Evolutionary conservation across 2,113 vertebrate species (phyloP).

Genomic region (Hemichromis elongatus): DNA sequence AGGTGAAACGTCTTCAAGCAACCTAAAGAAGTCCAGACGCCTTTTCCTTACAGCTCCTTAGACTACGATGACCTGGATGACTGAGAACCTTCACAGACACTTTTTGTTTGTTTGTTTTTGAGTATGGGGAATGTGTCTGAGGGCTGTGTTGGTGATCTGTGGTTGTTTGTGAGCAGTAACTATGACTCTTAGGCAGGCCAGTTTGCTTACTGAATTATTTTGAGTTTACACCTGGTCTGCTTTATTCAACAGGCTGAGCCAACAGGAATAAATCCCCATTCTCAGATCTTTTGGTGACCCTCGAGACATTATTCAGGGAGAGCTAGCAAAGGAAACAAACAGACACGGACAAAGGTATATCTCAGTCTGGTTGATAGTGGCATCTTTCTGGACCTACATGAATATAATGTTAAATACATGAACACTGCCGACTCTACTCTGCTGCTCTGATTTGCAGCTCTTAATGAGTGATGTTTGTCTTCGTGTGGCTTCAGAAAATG

Average conservation of each 20-base stretch:
- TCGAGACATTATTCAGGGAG: conserved; percentile 8
- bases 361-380: neutral
- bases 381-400: neutral
- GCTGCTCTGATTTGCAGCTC: conserved; percentile 3
- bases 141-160: neutral
- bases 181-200: neutral
- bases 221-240: neutral
- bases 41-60: no score
- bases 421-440: conserved; percentile 17
- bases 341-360: neutral
- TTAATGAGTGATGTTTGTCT: conserved; percentile 2
- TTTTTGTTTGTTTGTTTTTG: no score
- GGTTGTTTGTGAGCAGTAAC: neutral
- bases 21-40: no score
- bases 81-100: no score
- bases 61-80: no score
- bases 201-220: neutral
- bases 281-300: neutral
- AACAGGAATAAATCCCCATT: neutral
- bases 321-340: neutral
- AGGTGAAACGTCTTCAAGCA: no score
- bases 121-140: neutral
- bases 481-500: neutral
- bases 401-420: neutral
- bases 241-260: neutral